phyloP scores from a whole-genome alignment of 1,140 invertebrate species.

The Papilio polytes region DNA sequence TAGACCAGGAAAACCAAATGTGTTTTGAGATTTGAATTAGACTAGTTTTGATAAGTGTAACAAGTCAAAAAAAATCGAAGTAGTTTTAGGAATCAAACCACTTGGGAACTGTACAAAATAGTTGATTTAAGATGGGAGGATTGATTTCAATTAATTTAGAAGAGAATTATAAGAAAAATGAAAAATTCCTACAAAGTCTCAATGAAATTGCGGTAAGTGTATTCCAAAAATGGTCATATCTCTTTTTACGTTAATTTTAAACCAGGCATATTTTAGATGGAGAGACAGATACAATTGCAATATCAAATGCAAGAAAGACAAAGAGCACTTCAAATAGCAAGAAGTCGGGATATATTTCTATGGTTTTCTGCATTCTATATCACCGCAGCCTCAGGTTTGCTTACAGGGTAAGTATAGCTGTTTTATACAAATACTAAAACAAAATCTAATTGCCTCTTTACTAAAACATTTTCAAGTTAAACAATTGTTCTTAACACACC shows the following conservation, averaged over 20 bases:
- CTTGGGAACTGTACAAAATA: background rate
- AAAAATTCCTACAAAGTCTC: constrained; percentile 88
- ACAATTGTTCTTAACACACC: too few relatives aligned
- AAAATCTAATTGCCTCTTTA: too few relatives aligned
- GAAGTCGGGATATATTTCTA: constrained; percentile 88
- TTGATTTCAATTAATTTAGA: constrained; percentile 75
- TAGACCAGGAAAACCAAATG: too few relatives aligned
- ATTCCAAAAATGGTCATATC: background rate
- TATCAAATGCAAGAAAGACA: constrained; percentile 91
- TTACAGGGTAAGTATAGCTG: constrained; percentile 83
- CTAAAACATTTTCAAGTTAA: too few relatives aligned
- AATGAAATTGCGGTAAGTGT: constrained; percentile 86
- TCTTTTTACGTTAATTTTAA: constrained; percentile 20
- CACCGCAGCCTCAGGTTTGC: constrained; percentile 82
- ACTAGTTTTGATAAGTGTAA: too few relatives aligned
- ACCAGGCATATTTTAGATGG: constrained; percentile 56
- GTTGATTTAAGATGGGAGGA: constrained; percentile 62
- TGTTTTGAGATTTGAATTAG: too few relatives aligned
- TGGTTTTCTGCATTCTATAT: constrained; percentile 90
- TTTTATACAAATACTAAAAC: background rate
- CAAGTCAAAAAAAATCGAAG: background rate
- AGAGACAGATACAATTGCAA: constrained; percentile 90
- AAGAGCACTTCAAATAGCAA: constrained; percentile 89
- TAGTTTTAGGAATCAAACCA: background rate
- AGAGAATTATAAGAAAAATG: constrained; percentile 87